A percentile compares a stretch with the other conserved stretches of the same genome.
phyloP scores from a whole-genome alignment of 2,888 invertebrate genomes.

The Rhopalosiphum nymphaeae region DNA sequence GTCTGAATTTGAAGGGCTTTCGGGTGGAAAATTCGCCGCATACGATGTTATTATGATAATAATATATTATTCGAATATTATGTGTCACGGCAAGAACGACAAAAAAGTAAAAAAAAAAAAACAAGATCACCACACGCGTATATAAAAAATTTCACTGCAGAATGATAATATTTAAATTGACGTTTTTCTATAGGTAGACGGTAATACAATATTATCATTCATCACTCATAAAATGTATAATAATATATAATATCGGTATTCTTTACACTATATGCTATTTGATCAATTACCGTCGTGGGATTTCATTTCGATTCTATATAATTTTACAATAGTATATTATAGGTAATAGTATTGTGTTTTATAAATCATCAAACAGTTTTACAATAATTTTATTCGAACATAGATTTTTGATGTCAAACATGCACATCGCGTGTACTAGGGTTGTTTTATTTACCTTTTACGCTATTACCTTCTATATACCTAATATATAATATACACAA shows the following conservation, averaged over 20 bases:
- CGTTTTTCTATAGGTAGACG: background rate
- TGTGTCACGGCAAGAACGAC: background rate
- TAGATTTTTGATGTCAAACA: background rate
- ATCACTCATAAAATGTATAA: background rate
- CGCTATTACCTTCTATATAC: background rate
- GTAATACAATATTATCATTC: background rate
- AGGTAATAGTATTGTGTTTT: background rate
- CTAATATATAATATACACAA: background rate
- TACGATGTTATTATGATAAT: background rate
- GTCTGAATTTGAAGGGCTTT: slow-evolving; percentile 38
- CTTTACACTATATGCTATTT: background rate
- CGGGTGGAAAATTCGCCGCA: slow-evolving; percentile 2
- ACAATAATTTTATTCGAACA: background rate
- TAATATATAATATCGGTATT: background rate
- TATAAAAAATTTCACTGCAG: background rate
- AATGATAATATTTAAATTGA: background rate
- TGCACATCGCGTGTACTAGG: background rate
- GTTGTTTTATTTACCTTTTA: background rate
- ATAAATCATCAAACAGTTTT: background rate
- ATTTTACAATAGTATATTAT: background rate
- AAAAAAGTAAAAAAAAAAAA: background rate
- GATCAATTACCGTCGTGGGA: background rate
- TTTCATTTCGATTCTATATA: background rate
- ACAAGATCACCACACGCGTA: background rate
- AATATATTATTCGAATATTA: background rate